Evolutionary conservation across 2,797 vertebrate species (phyloP).

Genomic region (Alcedo atthis): DNA sequence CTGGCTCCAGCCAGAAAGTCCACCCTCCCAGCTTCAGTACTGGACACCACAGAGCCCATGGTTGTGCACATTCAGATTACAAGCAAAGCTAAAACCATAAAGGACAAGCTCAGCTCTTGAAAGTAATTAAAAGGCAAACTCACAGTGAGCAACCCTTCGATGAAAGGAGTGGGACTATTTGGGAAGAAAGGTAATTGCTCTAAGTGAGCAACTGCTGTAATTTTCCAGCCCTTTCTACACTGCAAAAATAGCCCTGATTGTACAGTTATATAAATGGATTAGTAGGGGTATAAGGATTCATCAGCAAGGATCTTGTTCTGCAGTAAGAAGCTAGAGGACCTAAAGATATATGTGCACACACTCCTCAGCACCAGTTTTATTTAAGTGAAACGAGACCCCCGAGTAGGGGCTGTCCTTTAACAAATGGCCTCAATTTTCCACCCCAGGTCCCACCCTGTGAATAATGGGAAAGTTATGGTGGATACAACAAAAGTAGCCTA

Average conservation of each 20-base stretch:
- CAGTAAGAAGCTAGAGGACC: background rate
- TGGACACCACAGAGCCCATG: background rate
- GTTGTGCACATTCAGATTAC: background rate
- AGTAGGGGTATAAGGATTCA: background rate
- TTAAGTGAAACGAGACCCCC: background rate
- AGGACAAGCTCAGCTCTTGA: background rate
- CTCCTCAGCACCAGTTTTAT: background rate
- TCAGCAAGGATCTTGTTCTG: background rate
- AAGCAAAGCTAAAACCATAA: background rate
- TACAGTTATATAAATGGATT: background rate
- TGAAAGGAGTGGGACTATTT: background rate
- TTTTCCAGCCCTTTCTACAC: background rate
- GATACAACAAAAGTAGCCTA: background rate
- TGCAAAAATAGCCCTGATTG: background rate
- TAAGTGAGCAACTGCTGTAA: background rate
- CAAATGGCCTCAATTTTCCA: background rate
- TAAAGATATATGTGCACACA: background rate
- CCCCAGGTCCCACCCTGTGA: background rate
- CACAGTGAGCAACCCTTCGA: background rate
- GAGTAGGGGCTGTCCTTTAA: background rate
- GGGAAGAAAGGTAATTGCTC: background rate
- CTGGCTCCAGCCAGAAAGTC: background rate
- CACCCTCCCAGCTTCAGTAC: background rate
- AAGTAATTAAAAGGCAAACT: background rate
- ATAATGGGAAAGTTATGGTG: background rate